Percentiles rank a stretch among this genome's conserved stretches.
Conservation (phyloP, 2,797 vertebrate genomes). For the Masticophis lateralis region DNA sequence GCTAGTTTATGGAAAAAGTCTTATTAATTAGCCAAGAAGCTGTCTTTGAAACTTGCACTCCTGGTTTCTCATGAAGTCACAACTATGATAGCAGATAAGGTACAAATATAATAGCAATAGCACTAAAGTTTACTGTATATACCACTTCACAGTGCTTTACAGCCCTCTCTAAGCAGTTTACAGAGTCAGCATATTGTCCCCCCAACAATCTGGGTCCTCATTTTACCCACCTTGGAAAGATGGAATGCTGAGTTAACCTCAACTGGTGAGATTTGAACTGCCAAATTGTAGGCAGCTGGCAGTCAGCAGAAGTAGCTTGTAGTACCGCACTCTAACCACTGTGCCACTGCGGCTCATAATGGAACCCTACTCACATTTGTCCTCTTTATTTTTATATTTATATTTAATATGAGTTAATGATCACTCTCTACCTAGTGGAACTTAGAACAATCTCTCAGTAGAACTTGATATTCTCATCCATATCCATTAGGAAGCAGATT, state of each 20-base stretch:
- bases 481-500: not conserved
- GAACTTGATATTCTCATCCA: not conserved
- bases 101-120: not conserved
- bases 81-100: not conserved
- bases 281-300: too few relatives aligned
- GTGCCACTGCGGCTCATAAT: not conserved
- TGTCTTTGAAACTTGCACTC: not conserved
- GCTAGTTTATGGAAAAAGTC: slow-evolving; percentile 3
- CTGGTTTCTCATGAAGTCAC: not conserved
- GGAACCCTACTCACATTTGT: not conserved
- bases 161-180: too few relatives aligned
- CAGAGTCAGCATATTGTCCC: too few relatives aligned
- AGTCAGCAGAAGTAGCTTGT: too few relatives aligned
- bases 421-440: not conserved
- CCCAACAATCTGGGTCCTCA: too few relatives aligned
- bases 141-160: too few relatives aligned
- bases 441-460: not conserved
- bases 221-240: too few relatives aligned
- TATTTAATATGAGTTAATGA: not conserved
- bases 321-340: too few relatives aligned
- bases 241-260: too few relatives aligned
- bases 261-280: too few relatives aligned
- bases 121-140: too few relatives aligned
- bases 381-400: not conserved
- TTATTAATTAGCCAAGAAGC: slow-evolving; percentile 2